A percentile compares a stretch with the other conserved stretches of the same genome.
Evolutionary conservation across 1,140 invertebrate genomes (phyloP).

Genomic region (Meloidogyne hapla): DNA sequence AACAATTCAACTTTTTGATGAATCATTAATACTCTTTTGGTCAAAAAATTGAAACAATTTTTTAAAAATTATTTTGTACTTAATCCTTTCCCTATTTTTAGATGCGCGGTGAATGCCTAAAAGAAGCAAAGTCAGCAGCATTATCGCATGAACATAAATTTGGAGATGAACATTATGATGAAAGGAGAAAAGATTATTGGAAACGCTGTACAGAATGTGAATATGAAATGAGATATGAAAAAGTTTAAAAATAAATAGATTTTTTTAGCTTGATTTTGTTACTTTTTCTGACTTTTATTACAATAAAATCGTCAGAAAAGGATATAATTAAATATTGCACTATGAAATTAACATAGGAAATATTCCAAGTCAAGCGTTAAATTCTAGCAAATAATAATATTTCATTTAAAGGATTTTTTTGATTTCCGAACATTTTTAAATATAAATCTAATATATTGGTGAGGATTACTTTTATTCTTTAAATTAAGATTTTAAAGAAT

Average conservation of each 20-base stretch:
- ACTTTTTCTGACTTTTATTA: no score
- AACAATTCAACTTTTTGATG: neutral
- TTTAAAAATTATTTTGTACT: neutral
- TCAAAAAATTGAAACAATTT: neutral
- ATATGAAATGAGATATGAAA: conserved; percentile 53
- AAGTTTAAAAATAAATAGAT: conserved; percentile 40
- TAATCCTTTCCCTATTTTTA: conserved; percentile 1
- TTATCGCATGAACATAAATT: conserved; percentile 51
- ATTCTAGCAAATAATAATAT: no score
- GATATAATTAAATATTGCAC: no score
- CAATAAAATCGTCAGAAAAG: no score
- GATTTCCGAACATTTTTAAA: no score
- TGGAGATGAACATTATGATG: conserved; percentile 48
- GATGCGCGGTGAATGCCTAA: conserved; percentile 24
- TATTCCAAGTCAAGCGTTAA: no score
- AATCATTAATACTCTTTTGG: neutral
- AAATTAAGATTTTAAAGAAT: no score
- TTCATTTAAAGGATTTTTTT: no score
- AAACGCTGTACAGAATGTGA: conserved; percentile 49
- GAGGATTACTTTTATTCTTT: no score
- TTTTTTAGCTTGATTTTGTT: neutral
- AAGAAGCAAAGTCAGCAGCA: neutral
- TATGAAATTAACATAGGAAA: no score
- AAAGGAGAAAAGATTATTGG: conserved; percentile 42
- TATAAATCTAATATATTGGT: no score